phyloP scores from a whole-genome alignment of 1,140 invertebrate species.

The Trichonephila inaurata region DNA sequence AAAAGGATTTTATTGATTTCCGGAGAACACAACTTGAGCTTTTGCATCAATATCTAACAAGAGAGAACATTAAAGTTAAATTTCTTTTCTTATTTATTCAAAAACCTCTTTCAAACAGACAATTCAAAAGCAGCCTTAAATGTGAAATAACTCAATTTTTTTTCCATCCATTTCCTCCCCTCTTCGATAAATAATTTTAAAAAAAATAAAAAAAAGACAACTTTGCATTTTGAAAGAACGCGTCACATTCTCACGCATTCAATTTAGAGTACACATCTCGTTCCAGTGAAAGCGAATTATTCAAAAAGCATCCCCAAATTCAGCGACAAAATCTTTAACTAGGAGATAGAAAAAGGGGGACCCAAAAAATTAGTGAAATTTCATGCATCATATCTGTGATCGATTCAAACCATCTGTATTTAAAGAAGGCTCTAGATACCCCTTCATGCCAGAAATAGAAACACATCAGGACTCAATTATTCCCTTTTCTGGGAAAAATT shows the following conservation, averaged over 20 bases:
- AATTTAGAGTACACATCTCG: neutral
- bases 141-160: neutral
- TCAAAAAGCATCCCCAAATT: neutral
- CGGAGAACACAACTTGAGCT: no score
- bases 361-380: neutral
- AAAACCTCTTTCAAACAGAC: neutral
- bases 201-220: neutral
- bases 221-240: neutral
- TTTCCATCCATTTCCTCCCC: no score
- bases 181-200: no score
- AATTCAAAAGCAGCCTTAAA: neutral
- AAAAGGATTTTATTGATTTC: no score
- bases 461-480: constrained; percentile 21
- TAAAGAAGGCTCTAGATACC: neutral
- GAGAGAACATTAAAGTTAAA: no score
- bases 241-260: neutral
- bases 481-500: neutral
- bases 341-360: neutral
- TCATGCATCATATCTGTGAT: constrained; percentile 9
- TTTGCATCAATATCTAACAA: no score
- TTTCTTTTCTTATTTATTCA: no score
- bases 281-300: neutral
- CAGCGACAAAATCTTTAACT: neutral
- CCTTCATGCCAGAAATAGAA: constrained; percentile 4
- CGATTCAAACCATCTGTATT: constrained; percentile 18